Evolutionary conservation across 2,888 invertebrate genomes (phyloP), one percentile per base, ranked within the genome.

Genomic region (Linnaemya tessellans): DNA sequence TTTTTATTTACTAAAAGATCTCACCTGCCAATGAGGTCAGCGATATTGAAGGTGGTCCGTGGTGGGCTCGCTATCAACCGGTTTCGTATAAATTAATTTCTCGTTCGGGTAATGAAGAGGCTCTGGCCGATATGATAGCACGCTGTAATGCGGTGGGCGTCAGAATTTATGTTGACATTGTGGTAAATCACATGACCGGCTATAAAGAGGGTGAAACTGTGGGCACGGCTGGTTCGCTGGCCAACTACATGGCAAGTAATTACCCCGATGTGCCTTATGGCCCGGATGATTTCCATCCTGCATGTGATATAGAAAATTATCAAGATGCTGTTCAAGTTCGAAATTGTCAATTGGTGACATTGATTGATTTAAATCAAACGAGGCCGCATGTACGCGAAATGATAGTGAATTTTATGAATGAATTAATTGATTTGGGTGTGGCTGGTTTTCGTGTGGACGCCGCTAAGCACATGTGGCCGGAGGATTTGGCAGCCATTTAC

Each of bases 11-110:
- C 30, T 30, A 30, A 30, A 54, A 89, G 88, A 93, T 96, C n/a
- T 96, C 96, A 0, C 96, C 96, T 7, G 94, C 95, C 0, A 95
- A 94, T 89, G 97, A 96, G 90, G 96, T 96, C 88, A 90, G 94
- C 54, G 92, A 94, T 0, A 92, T 95, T 78, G 86, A 90, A 4
- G 92, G 93, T 71, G 93, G 95, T 0, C 96, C 97, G 0, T 97
- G 97, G 97, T 97, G 95, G 95, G 97, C 97, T 90, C 93, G 97
- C 18, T 97, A 97, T 91, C 97, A 97, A 91, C 96, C 97, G 0
- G 95, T 97, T 58, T 96, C 97, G 22, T 97, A 97, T 93, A 93
- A 93, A 15, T 92, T 97, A 41, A 90, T 91, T 1, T 96, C 96
- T 0, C 94, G 97, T 81, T 96, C 96, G 46, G 97, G 97, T 22